A percentile compares a stretch with the other conserved stretches of the same genome.
These are phyloP conservation scores for Trachelipus rathkii DNA, from an alignment of 1,140 invertebrate genomes.

Conservation along the genomic window DNA sequence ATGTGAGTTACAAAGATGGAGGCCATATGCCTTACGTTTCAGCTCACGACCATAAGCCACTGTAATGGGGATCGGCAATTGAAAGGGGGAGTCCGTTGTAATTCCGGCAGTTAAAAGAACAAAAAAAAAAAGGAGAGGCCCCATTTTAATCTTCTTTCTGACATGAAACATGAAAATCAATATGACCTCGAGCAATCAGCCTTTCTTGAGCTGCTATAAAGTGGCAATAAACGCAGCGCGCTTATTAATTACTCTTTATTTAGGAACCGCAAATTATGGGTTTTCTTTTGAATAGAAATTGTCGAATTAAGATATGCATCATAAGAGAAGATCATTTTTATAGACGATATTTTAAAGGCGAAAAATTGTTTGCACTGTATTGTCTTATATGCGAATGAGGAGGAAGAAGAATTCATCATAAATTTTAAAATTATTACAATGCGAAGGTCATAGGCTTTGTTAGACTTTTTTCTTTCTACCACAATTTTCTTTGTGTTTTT, in stretches of 20 bases:
- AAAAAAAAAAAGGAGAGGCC: background rate
- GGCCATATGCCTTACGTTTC: background rate
- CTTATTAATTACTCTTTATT: constrained; percentile 3
- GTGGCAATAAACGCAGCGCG: background rate
- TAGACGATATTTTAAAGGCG: background rate
- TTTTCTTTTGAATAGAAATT: constrained; percentile 12
- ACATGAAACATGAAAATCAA: constrained; percentile 11
- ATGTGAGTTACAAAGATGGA: too few species aligned
- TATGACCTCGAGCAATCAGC: background rate
- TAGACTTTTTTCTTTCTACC: background rate
- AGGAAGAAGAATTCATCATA: background rate
- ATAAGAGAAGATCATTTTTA: background rate
- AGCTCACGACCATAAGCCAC: background rate
- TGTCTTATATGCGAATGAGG: background rate
- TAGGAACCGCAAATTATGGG: background rate
- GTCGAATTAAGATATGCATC: background rate
- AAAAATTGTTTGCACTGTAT: background rate
- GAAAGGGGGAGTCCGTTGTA: background rate
- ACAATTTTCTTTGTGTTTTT: background rate
- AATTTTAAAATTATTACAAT: constrained; percentile 11
- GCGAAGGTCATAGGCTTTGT: background rate
- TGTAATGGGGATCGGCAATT: background rate
- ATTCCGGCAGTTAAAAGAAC: constrained; percentile 12
- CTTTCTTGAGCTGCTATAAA: background rate
- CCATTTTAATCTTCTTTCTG: background rate